Base-by-base conservation (phyloP, 2,888 invertebrate genomes). In the Notocelia uddmanniana region DNA sequence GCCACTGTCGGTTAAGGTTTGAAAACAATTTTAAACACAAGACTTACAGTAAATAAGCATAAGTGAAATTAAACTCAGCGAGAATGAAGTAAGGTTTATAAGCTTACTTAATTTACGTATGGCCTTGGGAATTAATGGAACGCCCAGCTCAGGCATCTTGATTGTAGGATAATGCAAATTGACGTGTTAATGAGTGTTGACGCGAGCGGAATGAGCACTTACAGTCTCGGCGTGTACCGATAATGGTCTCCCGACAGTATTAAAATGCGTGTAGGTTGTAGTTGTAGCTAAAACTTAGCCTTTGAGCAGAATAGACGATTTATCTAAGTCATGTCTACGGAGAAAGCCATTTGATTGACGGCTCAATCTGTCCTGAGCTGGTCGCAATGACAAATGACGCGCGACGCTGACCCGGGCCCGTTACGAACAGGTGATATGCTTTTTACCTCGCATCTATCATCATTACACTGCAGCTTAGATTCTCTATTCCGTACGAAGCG, bases 391-490 rank as follows among this genome's bases (percentile, higher is more conserved):
- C 66, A 70, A 66, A 70, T 45, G 52, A 70, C 66, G 58, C 64
- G 52, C 63, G 58, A 57, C 37, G 57, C 58, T 70, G 66, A 70
- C 70, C 70, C 64, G 23, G 64, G 66, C 52, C 64, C 59, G 70
- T 70, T 70, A 70, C 70, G 41, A 66, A 59, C 66, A 70, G 66
- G 70, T 70, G 70, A 66, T 66, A 70, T 70, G 70, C 66, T 70
- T 64, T 70, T 70, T 70, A 52, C 66, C 66, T 70, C 59, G 19
- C 66, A 66, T 70, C 59, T 52, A 70, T 70, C 70, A 70, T 70
- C 66, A 70, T 70, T 64, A 64, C 64, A 41, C 50, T 64, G 21
- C 68, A 54, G 10, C 64, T n/a, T 15, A 48, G 64, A 64, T 70
- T 70, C 69, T 69, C 58, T 70, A 70, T 59, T 52, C 63, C 58